Base-by-base conservation (phyloP, 2,113 vertebrate species). In the Callithrix jacchus region DNA sequence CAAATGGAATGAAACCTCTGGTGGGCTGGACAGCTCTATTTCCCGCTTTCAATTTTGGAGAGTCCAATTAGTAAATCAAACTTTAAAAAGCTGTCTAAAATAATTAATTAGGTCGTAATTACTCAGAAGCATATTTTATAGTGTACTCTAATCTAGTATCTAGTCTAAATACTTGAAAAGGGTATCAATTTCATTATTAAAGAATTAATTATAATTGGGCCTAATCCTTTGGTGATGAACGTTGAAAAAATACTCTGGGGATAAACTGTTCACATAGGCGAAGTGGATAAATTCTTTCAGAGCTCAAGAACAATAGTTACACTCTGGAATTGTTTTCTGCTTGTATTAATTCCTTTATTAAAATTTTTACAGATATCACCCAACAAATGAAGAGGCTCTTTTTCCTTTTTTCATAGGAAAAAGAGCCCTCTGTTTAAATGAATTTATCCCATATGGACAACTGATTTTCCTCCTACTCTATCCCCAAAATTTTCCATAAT, bases 21-120 rank as follows among this genome's bases (percentile, higher is more conserved):
- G 23, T 89, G 76, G 23, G 14, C 82, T 94, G 49, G 74, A 89
- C 64, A 89, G 89, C 86, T 95, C 87, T 96, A 77, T 92, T 90
- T 97, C 77, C 90, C 92, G 32, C 90, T 95, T 97, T 94, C 87
- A 71, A 87, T 92, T 96, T 96, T 89, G 42, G 74, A 96, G 90
- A 96, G 83, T 76, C 89, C 93, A 97, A 13, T 98, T 98, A 97
- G 54, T 94, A 95, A 97, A 96, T 96, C 96, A 98, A 96, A 94
- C 81, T 85, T 97, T 97, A 49, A 95, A 96, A 93, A 94, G 89
- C 96, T 93, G 92, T 97, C 96, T 97, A 92, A 95, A 97, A 91
- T 95, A 98, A 96, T 97, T 97, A 98, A 97, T 98, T 95, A 97
- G 83, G 35, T 68, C 91, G 96, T 91, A 85, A 97, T 94, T 94